Percentiles rank a stretch among this genome's conserved stretches.
These are phyloP conservation scores for Craterocephalus amniculus DNA, from an alignment of 2,797 vertebrate species.

Conservation along the genomic window DNA sequence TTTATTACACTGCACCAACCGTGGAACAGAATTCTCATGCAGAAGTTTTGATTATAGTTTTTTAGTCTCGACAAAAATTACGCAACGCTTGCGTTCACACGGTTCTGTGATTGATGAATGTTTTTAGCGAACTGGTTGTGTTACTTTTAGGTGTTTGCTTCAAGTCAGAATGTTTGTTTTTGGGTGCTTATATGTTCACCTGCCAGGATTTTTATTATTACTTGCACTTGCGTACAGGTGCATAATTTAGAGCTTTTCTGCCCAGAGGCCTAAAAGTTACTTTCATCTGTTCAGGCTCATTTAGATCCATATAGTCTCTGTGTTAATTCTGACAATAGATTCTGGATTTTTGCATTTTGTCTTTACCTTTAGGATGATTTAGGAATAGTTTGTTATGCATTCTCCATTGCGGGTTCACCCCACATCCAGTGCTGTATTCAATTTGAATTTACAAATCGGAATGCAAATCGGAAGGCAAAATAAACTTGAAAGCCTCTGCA, in stretches of 20 bases:
- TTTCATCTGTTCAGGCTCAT: neutral
- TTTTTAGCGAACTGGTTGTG: neutral
- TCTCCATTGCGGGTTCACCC: neutral
- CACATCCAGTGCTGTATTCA: neutral
- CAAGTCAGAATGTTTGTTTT: slow-evolving; percentile 6
- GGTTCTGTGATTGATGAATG: slow-evolving; percentile 38
- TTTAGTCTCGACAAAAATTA: slow-evolving; percentile 1
- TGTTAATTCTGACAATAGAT: neutral
- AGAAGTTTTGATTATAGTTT: slow-evolving; percentile 6
- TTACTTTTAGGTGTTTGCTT: slow-evolving; percentile 36
- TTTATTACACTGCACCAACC: slow-evolving; percentile 1
- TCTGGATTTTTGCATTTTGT: neutral
- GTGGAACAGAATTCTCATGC: slow-evolving; percentile 23
- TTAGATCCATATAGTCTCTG: neutral
- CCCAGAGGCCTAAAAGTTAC: neutral
- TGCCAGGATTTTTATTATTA: neutral
- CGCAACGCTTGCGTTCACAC: neutral
- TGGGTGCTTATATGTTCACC: neutral
- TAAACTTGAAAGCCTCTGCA: neutral
- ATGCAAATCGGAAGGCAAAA: too few species aligned
- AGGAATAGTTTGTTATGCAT: neutral
- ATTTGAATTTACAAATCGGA: neutral
- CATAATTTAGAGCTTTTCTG: neutral
- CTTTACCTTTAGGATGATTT: neutral
- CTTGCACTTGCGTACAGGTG: neutral